Percentiles rank a stretch among this genome's conserved stretches.
Conservation (phyloP, 2,888 invertebrate genomes). For the Hypomecis atomaria region DNA sequence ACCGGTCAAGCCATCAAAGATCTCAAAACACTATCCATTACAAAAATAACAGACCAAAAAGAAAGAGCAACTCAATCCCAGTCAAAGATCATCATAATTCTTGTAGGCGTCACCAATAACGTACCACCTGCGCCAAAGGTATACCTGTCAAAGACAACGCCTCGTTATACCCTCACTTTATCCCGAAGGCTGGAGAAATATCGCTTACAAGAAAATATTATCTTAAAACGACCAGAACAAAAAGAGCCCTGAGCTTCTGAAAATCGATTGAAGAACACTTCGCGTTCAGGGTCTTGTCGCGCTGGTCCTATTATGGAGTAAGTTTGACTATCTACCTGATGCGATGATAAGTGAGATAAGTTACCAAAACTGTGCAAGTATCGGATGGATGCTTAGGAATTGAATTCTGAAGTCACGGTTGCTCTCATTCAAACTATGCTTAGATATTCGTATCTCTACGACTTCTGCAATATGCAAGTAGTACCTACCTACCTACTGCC, state of each 20-base stretch:
- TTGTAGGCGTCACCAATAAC: constrained; percentile 46
- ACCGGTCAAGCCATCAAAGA: not conserved
- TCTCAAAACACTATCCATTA: too few relatives aligned
- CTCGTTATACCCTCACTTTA: constrained; percentile 64
- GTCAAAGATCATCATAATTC: constrained; percentile 34
- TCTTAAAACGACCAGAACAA: constrained; percentile 55
- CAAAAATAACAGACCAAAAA: not conserved
- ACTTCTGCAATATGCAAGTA: too few relatives aligned
- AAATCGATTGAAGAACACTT: constrained; percentile 4
- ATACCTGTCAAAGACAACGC: constrained; percentile 71
- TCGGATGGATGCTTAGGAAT: constrained; percentile 17
- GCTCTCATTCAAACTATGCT: not conserved
- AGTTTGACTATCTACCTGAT: constrained; percentile 55
- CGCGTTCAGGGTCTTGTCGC: constrained; percentile 38
- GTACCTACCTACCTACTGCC: too few relatives aligned
- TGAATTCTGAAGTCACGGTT: not conserved
- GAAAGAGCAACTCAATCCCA: not conserved
- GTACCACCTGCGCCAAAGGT: constrained; percentile 65
- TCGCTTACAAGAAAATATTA: constrained; percentile 70
- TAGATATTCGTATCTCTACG: too few relatives aligned
- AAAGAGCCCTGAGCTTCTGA: constrained; percentile 42
- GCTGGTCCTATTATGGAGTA: constrained; percentile 63
- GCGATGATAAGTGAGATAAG: constrained; percentile 44
- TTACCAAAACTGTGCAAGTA: constrained; percentile 39
- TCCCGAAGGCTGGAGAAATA: constrained; percentile 63